Conservation (phyloP, 2,113 vertebrate genomes). For the Ciconia boyciana region DNA sequence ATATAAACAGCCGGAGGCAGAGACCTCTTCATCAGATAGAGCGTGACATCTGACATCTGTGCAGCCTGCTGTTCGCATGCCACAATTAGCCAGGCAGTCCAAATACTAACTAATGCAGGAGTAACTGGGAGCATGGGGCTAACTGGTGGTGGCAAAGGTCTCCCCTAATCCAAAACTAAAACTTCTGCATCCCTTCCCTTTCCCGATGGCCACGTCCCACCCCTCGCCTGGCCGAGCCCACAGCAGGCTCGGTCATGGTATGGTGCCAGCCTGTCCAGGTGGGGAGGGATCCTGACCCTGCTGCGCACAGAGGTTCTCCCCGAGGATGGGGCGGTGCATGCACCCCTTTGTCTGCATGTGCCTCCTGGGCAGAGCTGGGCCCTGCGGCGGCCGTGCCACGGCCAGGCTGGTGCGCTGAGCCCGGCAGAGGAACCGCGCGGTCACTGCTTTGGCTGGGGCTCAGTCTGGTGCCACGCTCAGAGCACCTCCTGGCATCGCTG, state of each 20-base stretch:
- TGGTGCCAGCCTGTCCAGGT: fast-evolving
- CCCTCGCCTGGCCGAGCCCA: neutral
- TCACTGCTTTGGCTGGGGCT: fast-evolving
- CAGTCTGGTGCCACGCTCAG: fast-evolving
- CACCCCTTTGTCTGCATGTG: fast-evolving
- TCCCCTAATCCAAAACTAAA: constrained; percentile 44
- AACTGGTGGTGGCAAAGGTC: constrained; percentile 44
- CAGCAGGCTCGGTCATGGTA: neutral
- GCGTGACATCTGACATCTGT: constrained; percentile 87
- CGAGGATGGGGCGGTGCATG: fast-evolving
- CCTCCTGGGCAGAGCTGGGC: fast-evolving
- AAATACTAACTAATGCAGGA: neutral
- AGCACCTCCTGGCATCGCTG: neutral
- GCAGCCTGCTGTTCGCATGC: constrained; percentile 67
- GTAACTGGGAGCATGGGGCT: constrained; percentile 8
- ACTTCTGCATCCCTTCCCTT: neutral
- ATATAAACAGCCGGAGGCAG: constrained; percentile 86
- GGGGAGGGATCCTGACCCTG: neutral
- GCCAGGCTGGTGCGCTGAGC: neutral
- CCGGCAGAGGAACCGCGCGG: neutral
- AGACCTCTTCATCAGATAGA: constrained; percentile 80
- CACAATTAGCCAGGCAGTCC: constrained; percentile 57
- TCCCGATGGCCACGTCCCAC: neutral
- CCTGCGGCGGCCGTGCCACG: fast-evolving
- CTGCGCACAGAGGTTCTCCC: neutral